Conservation (phyloP, 2,113 vertebrate genomes). For the Chloebia gouldiae region DNA sequence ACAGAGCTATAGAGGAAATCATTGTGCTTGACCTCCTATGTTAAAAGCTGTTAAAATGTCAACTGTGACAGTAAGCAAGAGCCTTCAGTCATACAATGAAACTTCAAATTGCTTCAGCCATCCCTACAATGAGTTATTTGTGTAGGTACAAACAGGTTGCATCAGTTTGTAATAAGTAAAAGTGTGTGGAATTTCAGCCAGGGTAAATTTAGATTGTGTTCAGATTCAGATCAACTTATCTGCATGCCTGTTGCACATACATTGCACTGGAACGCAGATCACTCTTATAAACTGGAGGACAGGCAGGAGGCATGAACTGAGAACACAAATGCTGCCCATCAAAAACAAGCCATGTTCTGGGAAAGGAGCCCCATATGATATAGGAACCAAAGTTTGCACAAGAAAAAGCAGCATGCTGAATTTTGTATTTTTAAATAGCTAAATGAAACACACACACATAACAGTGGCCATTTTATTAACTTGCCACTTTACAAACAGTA, state of each 20-base stretch:
- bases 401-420: slow-evolving; percentile 55
- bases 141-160: background rate
- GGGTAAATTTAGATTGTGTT: background rate
- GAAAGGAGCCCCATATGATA: background rate
- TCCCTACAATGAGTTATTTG: background rate
- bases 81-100: background rate
- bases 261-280: background rate
- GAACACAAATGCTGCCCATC: background rate
- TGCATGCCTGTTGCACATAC: background rate
- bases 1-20: background rate
- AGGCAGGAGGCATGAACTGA: background rate
- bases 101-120: background rate
- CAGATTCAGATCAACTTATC: background rate
- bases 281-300: background rate
- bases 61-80: background rate
- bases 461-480: slow-evolving; percentile 61
- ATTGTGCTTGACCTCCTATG: background rate
- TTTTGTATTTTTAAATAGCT: slow-evolving; percentile 54
- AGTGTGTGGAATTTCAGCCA: background rate
- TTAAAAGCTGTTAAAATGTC: background rate
- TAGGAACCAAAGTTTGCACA: slow-evolving; percentile 67
- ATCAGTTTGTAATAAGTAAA: background rate
- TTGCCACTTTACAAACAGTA: slow-evolving; percentile 50
- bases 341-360: background rate
- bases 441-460: slow-evolving; percentile 50